Conservation (phyloP, 2,797 vertebrate species). For the Chanos chanos region DNA sequence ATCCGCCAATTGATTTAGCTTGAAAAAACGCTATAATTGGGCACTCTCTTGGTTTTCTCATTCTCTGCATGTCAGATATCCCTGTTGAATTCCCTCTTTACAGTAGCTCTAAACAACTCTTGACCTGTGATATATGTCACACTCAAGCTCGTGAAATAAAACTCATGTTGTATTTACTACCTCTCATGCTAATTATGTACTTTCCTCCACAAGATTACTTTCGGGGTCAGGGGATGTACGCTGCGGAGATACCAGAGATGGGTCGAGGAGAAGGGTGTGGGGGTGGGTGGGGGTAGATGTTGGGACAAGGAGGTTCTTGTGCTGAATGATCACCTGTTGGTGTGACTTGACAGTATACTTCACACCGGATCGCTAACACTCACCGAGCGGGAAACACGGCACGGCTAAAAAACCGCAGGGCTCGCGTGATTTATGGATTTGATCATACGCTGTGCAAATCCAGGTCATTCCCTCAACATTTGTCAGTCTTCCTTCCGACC, state of each 20-base stretch:
- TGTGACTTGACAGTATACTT: slow-evolving; percentile 5
- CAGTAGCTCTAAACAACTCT: background rate
- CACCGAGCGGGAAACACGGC: background rate
- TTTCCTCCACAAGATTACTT: slow-evolving; percentile 32
- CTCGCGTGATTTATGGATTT: slow-evolving; percentile 7
- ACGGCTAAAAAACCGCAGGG: background rate
- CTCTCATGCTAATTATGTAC: slow-evolving; percentile 21
- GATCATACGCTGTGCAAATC: slow-evolving; percentile 24
- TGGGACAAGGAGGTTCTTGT: background rate
- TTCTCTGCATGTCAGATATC: too few relatives aligned
- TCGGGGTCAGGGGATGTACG: slow-evolving; percentile 5
- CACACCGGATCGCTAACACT: slow-evolving; percentile 17
- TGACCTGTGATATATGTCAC: background rate
- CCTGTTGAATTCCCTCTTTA: background rate
- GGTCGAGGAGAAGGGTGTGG: background rate
- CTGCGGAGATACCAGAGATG: slow-evolving; percentile 24
- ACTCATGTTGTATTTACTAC: background rate
- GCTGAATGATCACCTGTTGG: slow-evolving; percentile 10
- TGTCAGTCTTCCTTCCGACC: slow-evolving; percentile 22
- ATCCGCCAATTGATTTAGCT: too few relatives aligned
- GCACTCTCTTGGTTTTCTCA: too few relatives aligned
- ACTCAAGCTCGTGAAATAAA: slow-evolving; percentile 24
- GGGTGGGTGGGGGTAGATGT: background rate
- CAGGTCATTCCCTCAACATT: slow-evolving; percentile 4
- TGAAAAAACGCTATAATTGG: too few relatives aligned